Evolutionary conservation across 2,888 invertebrate genomes (phyloP).

Genomic region (Andrena marginata): DNA sequence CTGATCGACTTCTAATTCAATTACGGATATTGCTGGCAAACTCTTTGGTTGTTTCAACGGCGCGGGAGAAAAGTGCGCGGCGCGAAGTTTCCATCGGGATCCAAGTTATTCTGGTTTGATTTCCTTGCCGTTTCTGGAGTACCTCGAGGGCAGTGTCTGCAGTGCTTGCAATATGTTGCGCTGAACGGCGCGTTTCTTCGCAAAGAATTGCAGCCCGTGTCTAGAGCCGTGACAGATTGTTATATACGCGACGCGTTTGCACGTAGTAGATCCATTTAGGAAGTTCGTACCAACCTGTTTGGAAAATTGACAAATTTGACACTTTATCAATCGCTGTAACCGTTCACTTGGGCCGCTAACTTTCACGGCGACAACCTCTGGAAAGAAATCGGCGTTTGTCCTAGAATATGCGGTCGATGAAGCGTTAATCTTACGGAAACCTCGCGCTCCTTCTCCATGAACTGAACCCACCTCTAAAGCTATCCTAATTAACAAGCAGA

Average conservation of each 20-base stretch:
- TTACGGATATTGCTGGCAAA: background rate
- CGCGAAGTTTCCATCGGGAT: background rate
- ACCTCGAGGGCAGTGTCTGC: background rate
- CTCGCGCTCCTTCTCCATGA: too few relatives aligned
- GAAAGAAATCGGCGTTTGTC: too few relatives aligned
- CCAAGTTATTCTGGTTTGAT: background rate
- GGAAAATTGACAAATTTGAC: too few relatives aligned
- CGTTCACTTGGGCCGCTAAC: too few relatives aligned
- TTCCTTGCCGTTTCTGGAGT: background rate
- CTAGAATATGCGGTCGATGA: too few relatives aligned
- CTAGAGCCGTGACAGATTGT: background rate
- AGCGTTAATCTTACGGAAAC: too few relatives aligned
- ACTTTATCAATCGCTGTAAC: too few relatives aligned
- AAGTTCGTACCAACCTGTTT: too few relatives aligned
- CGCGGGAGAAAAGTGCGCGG: background rate
- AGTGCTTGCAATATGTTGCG: slow-evolving; percentile 24
- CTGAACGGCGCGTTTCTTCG: background rate
- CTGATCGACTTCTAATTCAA: background rate
- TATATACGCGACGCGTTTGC: background rate
- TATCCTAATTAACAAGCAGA: background rate
- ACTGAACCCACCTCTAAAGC: too few relatives aligned
- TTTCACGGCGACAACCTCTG: too few relatives aligned
- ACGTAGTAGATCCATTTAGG: background rate
- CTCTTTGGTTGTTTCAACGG: background rate
- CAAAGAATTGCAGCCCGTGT: background rate